A percentile compares a stretch with the other conserved stretches of the same genome.
These are phyloP conservation scores for Dryadula phaetusa DNA, from an alignment of 2,888 invertebrate genomes.

Conservation along the genomic window DNA sequence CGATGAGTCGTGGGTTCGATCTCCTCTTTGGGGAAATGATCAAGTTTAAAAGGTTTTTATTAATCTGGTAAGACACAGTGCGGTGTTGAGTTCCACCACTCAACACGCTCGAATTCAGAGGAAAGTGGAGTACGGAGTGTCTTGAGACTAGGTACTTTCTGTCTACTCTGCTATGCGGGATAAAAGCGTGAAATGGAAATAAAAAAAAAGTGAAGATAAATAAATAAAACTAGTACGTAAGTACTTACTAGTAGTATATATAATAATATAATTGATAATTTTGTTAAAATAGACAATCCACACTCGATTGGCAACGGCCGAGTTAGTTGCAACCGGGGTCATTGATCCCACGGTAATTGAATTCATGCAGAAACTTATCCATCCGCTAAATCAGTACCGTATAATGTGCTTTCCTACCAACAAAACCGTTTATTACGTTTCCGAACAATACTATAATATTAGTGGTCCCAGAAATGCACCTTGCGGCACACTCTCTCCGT, in stretches of 20 bases:
- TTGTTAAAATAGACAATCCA: constrained; percentile 44
- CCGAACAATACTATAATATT: constrained; percentile 53
- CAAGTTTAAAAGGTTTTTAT: no score
- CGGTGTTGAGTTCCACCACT: no score
- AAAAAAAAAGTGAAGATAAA: no score
- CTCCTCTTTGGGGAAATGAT: no score
- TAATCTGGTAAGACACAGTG: no score
- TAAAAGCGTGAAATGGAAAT: no score
- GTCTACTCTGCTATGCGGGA: no score
- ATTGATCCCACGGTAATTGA: constrained; percentile 63
- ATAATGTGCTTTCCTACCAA: constrained; percentile 57
- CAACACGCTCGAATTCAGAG: no score
- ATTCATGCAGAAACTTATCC: constrained; percentile 72
- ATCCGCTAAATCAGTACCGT: constrained; percentile 71
- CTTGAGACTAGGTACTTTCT: no score
- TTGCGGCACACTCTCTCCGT: constrained; percentile 50
- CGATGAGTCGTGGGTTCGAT: no score
- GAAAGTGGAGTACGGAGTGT: no score
- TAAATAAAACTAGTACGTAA: no score
- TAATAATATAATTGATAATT: constrained; percentile 36
- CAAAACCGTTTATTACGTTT: constrained; percentile 56
- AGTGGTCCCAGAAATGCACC: constrained; percentile 47
- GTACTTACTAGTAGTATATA: background rate
- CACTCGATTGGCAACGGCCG: constrained; percentile 45
- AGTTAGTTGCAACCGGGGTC: constrained; percentile 58